Evolutionary conservation across 2,113 vertebrate species (phyloP).

Genomic region (Microtus richardsoni): DNA sequence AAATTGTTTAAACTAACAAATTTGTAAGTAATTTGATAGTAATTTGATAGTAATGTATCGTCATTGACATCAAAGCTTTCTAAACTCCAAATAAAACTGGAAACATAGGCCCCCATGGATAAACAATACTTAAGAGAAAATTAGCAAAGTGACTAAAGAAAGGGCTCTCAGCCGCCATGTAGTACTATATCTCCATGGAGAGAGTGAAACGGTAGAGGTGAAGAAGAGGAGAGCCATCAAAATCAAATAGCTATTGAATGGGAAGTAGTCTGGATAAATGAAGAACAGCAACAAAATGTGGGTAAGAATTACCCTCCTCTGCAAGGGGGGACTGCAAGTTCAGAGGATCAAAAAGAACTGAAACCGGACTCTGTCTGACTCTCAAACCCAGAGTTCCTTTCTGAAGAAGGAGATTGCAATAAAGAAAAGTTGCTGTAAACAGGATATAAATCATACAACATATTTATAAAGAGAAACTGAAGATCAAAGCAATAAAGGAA

Average conservation of each 20-base stretch:
- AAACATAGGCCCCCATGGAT: neutral
- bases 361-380: neutral
- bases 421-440: neutral
- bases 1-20: neutral
- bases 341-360: neutral
- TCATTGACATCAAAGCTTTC: neutral
- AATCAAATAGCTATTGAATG: no score
- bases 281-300: neutral
- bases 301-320: neutral
- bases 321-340: neutral
- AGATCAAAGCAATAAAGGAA: neutral
- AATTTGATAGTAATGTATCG: neutral
- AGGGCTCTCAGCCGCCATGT: neutral
- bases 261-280: neutral
- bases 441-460: neutral
- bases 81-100: neutral
- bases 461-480: neutral
- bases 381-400: neutral
- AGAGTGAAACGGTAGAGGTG: neutral
- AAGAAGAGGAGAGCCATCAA: neutral
- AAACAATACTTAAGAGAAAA: neutral
- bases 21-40: no score
- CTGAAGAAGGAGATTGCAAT: neutral
- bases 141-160: neutral
- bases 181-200: no score